Base-by-base conservation (phyloP, 2,113 vertebrate species). In the Taxidea taxus region DNA sequence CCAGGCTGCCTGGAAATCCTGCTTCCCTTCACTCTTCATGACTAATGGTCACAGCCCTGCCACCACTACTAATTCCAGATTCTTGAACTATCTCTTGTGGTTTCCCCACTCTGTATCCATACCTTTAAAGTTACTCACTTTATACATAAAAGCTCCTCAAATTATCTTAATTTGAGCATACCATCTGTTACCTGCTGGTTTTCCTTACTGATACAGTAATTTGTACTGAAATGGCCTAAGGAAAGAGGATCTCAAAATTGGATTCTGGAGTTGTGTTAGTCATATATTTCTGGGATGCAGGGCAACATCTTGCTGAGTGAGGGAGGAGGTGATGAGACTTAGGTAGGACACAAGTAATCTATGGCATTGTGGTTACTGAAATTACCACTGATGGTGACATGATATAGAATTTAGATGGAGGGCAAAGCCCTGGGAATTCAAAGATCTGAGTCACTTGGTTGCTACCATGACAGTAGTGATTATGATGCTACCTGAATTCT, bases 141-240 rank as follows among this genome's bases (percentile, higher is more conserved):
- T 93, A 97, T 96, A 97, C 96, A 97, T 97, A 96, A 97, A 98
- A 92, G 74, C 85, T 96, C 77, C 27, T 92, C 88, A 89, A 95
- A 87, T 97, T 93, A 96, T 93, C 90, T 83, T 97, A 97, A 97
- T 97, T 95, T 97, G 66, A 94, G 42, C 37, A 5, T 58, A 64
- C 95, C 97, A 98, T 98, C 97, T 98, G 95, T 95, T 96, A 95
- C 89, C 87, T 83, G 54, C 87, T 94, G 95, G 91, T 70, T 97
- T 97, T 72, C 86, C 95, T 91, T 74, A 94, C 2, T 91, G 89
- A 75, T 83, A 91, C 27, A 96, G 54, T 83, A 83, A 97, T 97
- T 97, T 95, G 72, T 90, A 91, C 39, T 54, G 91, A 95, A 98
- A 89, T 91, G 62, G 47, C 78, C 93, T 95, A 4, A 89, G 54